These are phyloP conservation scores for Cephalotes varians DNA, from an alignment of 2,888 invertebrate species.

Conservation along the genomic window DNA sequence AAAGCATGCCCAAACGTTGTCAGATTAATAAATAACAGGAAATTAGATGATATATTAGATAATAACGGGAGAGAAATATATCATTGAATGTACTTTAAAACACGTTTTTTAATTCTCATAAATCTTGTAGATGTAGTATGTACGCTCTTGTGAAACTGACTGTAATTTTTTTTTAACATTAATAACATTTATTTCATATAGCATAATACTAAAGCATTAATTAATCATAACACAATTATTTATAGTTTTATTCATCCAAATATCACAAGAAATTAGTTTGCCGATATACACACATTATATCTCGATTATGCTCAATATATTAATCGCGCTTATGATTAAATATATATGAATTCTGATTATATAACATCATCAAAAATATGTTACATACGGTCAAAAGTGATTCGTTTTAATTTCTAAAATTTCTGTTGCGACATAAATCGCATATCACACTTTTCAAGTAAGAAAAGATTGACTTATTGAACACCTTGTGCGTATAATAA, in stretches of 20 bases:
- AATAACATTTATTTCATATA: constrained; percentile 36
- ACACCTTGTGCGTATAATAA: constrained; percentile 66
- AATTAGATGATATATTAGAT: no score
- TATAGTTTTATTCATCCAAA: constrained; percentile 52
- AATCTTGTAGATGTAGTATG: no score
- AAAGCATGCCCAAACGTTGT: no score
- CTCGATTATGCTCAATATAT: constrained; percentile 6
- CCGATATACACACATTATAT: constrained; percentile 10
- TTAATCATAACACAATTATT: constrained; percentile 43
- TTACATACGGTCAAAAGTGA: constrained; percentile 58
- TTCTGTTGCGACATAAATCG: constrained; percentile 31
- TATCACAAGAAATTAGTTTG: constrained; percentile 56
- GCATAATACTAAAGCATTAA: constrained; percentile 38
- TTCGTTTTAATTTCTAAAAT: constrained; percentile 41
- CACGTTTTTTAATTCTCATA: no score
- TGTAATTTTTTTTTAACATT: constrained; percentile 26
- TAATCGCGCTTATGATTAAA: constrained; percentile 56
- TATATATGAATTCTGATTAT: constrained; percentile 61
- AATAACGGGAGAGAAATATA: no score
- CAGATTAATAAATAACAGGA: no score
- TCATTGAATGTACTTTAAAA: no score
- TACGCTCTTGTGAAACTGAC: no score
- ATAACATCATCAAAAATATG: constrained; percentile 75
- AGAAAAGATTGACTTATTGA: constrained; percentile 63
- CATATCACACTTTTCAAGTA: constrained; percentile 68